phyloP scores from a whole-genome alignment of 2,888 invertebrate genomes.

The Temnothorax unifasciatus region DNA sequence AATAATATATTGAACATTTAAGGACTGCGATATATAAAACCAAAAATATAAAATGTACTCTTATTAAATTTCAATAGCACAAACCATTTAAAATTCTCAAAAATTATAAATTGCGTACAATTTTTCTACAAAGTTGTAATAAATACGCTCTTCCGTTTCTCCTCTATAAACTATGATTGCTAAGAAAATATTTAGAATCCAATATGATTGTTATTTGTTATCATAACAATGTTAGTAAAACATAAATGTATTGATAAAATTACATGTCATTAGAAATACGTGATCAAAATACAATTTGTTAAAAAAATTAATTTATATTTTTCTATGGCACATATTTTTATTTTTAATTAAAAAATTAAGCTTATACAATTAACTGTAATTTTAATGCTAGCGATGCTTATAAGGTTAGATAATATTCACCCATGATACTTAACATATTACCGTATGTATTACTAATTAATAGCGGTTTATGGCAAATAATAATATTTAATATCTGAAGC shows the following conservation, averaged over 20 bases:
- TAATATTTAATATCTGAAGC: constrained; percentile 7
- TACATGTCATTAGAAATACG: neutral
- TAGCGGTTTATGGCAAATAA: neutral
- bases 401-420: neutral
- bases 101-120: neutral
- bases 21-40: neutral
- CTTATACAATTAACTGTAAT: neutral
- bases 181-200: neutral
- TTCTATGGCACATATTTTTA: neutral
- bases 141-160: neutral
- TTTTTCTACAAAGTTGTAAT: neutral
- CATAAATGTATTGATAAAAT: neutral
- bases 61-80: neutral
- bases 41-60: neutral
- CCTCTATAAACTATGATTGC: neutral
- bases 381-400: neutral
- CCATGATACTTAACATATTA: neutral
- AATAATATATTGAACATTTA: neutral
- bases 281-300: neutral
- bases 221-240: neutral
- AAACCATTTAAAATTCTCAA: neutral
- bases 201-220: constrained; percentile 6
- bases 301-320: neutral
- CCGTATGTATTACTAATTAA: neutral
- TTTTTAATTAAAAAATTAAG: neutral